Conservation (phyloP, 92 coral and sea anemone species). For the Meandrina meandrites region DNA sequence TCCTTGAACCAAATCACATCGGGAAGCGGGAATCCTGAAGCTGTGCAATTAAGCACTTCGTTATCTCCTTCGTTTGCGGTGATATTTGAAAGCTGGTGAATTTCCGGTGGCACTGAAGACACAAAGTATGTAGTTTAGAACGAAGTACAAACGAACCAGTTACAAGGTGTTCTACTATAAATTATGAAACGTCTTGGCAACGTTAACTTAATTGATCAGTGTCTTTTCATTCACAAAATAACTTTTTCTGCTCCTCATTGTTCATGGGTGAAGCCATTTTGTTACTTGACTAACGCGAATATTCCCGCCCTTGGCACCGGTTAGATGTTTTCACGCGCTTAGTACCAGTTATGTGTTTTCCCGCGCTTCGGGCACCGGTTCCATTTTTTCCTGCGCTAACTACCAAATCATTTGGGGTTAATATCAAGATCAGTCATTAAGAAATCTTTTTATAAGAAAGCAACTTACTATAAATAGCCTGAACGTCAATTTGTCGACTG, state of each 20-base stretch:
- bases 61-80: slow-evolving; percentile 22
- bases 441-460: background rate
- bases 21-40: slow-evolving; percentile 15
- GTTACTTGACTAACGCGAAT: no score
- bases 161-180: no score
- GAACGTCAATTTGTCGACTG: slow-evolving; percentile 37
- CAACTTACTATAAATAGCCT: slow-evolving; percentile 50
- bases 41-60: slow-evolving; percentile 11
- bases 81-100: slow-evolving; percentile 5
- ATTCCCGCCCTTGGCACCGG: background rate
- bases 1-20: slow-evolving; percentile 19
- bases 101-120: slow-evolving; percentile 16
- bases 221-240: no score
- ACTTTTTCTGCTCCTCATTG: no score
- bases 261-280: no score
- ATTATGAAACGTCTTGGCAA: no score
- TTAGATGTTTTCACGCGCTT: background rate
- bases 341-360: background rate
- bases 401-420: no score
- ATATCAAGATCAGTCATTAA: no score
- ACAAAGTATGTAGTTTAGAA: background rate
- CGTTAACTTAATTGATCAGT: no score
- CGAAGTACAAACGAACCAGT: no score
- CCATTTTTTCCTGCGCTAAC: background rate
- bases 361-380: background rate